Evolutionary conservation across 1,140 invertebrate species (phyloP).

Genomic region (Drosophila trapezifrons): DNA sequence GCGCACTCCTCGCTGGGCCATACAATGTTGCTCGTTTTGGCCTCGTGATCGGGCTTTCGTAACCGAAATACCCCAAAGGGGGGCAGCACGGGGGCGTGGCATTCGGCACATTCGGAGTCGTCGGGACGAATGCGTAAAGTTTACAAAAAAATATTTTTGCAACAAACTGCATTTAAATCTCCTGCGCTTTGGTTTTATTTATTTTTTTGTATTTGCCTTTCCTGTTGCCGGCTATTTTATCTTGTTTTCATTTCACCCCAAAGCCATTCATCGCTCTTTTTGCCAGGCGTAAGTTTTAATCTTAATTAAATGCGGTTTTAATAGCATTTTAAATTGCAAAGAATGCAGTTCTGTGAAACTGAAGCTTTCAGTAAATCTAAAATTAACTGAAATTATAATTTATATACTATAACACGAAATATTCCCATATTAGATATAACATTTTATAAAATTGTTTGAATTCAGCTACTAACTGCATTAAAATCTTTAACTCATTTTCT

Average conservation of each 20-base stretch:
- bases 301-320: slow-evolving; percentile 75
- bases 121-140: slow-evolving; percentile 63
- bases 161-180: slow-evolving; percentile 63
- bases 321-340: slow-evolving; percentile 59
- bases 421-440: neutral
- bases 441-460: too few relatives aligned
- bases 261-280: slow-evolving; percentile 37
- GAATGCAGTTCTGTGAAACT: neutral
- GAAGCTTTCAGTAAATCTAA: slow-evolving; percentile 10
- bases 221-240: slow-evolving; percentile 36
- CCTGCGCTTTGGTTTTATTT: slow-evolving; percentile 36
- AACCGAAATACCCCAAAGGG: slow-evolving; percentile 44
- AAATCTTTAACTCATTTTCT: neutral
- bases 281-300: slow-evolving; percentile 67
- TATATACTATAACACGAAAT: neutral
- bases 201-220: slow-evolving; percentile 16
- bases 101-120: slow-evolving; percentile 7
- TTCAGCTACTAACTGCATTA: neutral
- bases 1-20: slow-evolving; percentile 38
- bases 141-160: slow-evolving; percentile 69
- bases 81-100: slow-evolving; percentile 17
- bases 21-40: slow-evolving; percentile 76
- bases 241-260: slow-evolving; percentile 16
- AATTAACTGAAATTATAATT: neutral
- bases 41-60: slow-evolving; percentile 66